Percentiles rank a stretch among this genome's conserved stretches.
These are phyloP conservation scores for Drosophila affinis DNA, from an alignment of 2,888 invertebrate genomes.

Conservation along the genomic window DNA sequence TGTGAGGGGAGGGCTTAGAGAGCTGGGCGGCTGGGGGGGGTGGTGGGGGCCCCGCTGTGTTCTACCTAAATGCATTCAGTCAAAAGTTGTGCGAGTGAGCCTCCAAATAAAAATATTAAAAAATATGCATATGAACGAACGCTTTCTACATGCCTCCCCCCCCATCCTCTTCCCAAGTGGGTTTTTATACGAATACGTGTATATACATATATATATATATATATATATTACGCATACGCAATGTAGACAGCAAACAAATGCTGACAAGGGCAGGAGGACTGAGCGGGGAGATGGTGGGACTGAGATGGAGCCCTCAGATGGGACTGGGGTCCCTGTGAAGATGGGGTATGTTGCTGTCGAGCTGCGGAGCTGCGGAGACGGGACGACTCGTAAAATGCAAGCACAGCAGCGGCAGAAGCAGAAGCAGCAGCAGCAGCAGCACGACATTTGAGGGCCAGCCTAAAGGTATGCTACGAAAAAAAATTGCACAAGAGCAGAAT, in stretches of 20 bases:
- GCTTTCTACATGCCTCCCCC: background rate
- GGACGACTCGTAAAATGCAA: constrained; percentile 52
- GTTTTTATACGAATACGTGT: background rate
- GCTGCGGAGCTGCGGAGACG: background rate
- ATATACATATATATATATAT: constrained; percentile 1
- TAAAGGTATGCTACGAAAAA: constrained; percentile 74
- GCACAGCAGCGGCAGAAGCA: constrained; percentile 44
- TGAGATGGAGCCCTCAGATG: background rate
- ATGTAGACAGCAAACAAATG: constrained; percentile 37
- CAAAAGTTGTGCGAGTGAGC: constrained; percentile 62
- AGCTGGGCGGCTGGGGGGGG: background rate
- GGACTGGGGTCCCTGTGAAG: background rate
- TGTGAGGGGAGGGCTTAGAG: constrained; percentile 27
- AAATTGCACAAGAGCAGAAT: constrained; percentile 55
- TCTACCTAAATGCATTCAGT: constrained; percentile 61
- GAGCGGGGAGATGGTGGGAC: constrained; percentile 1
- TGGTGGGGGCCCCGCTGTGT: background rate
- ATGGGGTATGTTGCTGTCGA: constrained; percentile 32
- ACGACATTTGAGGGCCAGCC: constrained; percentile 56
- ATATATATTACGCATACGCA: constrained; percentile 68
- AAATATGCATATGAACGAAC: constrained; percentile 19
- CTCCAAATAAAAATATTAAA: constrained; percentile 47
- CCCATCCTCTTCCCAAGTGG: background rate
- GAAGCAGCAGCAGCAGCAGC: constrained; percentile 16
- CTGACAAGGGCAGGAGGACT: constrained; percentile 11